Base-by-base conservation (phyloP, 1,140 invertebrate species). In the Halesus radiatus region DNA sequence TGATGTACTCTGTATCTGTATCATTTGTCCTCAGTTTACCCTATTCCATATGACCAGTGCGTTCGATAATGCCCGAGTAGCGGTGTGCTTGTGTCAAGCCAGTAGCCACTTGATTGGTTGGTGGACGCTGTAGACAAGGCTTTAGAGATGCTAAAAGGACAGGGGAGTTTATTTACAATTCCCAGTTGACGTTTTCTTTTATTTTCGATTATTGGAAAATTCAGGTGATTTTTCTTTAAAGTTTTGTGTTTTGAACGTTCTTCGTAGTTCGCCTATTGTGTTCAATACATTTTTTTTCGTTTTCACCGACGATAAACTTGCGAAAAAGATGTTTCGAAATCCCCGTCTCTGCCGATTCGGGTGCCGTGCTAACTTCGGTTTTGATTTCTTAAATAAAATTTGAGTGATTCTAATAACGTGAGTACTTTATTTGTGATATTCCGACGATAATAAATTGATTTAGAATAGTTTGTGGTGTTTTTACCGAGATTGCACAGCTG, bases 111-210 rank as follows among this genome's bases (percentile, higher is more conserved):
- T 23, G n/a, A 53, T 72, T 18, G 64, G 50, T 54, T 26, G 18
- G 68, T n/a, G 53, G 45, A 10, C 18, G 68, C 68, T 72, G 68
- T 72, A 26, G 20, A 72, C 68, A 16, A 52, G 50, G 68, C 68
- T 72, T 72, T 72, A 72, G 68, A 72, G 68, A 72, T 72, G 68
- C 68, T 72, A 72, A 53, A 72, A 26, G 50, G 68, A 72, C 68
- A 72, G 68, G 68, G 68, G 68, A 72, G 68, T 72, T 72, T 72
- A 72, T 72, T 72, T 72, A 72, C 68, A 53, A 52, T 72, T 72
- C 68, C 68, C 68, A 53, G 68, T 72, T 72, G 68, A 72, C 68
- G 68, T 72, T 72, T 72, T 72, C 68, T 72, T 72, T 15, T 72
- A 53, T 72, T 53, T 72, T 52, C 8, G 68, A 72, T 72, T 72